Base-by-base conservation (phyloP, 2,113 vertebrate genomes). In the Aegotheles bennettii region DNA sequence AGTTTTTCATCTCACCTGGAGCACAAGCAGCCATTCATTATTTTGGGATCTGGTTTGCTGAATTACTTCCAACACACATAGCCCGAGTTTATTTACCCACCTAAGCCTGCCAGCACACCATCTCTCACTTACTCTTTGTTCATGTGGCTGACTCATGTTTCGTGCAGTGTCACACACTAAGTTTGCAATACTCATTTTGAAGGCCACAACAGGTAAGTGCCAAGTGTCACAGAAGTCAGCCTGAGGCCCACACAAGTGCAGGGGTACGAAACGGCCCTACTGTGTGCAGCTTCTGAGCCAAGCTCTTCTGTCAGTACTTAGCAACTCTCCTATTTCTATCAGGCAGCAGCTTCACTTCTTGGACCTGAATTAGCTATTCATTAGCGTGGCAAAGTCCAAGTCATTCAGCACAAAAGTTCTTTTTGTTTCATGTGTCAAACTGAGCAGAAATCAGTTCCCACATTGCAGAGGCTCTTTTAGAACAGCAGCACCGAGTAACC, bases 371-470 rank as follows among this genome's bases (percentile, higher is more conserved):
- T 74, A 91, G 40, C 67, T 75, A n/a, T 70, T 88, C 89, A 83
- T 76, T 86, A 86, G 73, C 33, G 45, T 12, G 38, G 63, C 43
- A 50, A 67, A 86, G 38, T 38, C 51, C 70, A 61, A 74, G 50
- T 35, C 40, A 61, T 38, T 60, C 78, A 48, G 56, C 45, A 84
- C 74, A 81, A 78, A 80, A 35, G 11, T 91, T 75, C 57, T 74
- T 90, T 93, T 79, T 84, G 90, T 78, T 92, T 90, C 69, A 35
- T 11, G 3, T 45, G 31, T 71, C 88, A 84, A 84, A 91, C 67
- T 61, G 89, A 57, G 84, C 95, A 84, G 69, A 80, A 94, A 84
- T 57, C 1, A 16, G 16, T 85, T 60, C 60, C 81, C 4, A 2
- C 63, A 78, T 48, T 89, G 40, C 15, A 0, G 59, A 75, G 50